These are phyloP conservation scores for Prosopocoilus inquinatus DNA, from an alignment of 2,888 invertebrate genomes.

Conservation along the genomic window DNA sequence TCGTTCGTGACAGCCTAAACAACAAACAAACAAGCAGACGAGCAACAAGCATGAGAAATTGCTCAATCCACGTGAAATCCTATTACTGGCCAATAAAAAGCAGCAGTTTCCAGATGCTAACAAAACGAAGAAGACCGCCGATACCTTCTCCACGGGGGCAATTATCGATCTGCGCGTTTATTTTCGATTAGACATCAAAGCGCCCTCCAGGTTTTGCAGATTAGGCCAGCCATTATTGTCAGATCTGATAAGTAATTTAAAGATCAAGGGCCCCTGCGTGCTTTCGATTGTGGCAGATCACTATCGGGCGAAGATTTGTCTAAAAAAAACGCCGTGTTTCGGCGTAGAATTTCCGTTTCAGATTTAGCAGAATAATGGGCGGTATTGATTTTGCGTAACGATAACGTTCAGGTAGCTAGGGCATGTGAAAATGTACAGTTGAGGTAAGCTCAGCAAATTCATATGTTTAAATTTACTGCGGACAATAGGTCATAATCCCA, in stretches of 20 bases:
- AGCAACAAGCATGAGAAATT: conserved; percentile 16
- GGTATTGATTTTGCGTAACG: not conserved
- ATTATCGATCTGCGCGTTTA: conserved; percentile 38
- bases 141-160: conserved; percentile 20
- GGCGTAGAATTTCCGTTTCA: conserved; percentile 11
- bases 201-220: conserved; percentile 46
- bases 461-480: no score
- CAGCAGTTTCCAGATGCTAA: conserved; percentile 7
- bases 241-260: conserved; percentile 46
- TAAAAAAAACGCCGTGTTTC: conserved; percentile 1
- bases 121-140: conserved; percentile 25
- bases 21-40: not conserved
- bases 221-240: conserved; percentile 42
- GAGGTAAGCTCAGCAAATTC: no score
- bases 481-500: no score
- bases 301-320: conserved; percentile 13
- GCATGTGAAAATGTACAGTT: not conserved
- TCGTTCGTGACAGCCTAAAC: no score
- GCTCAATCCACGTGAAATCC: conserved; percentile 34
- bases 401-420: not conserved
- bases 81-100: conserved; percentile 21
- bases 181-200: conserved; percentile 49
- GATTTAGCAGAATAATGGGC: not conserved
- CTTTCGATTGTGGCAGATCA: conserved; percentile 23
- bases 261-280: conserved; percentile 22